Evolutionary conservation across 2,888 invertebrate genomes (phyloP), one percentile per base, ranked within the genome.

Genomic region (Girardia tigrina): DNA sequence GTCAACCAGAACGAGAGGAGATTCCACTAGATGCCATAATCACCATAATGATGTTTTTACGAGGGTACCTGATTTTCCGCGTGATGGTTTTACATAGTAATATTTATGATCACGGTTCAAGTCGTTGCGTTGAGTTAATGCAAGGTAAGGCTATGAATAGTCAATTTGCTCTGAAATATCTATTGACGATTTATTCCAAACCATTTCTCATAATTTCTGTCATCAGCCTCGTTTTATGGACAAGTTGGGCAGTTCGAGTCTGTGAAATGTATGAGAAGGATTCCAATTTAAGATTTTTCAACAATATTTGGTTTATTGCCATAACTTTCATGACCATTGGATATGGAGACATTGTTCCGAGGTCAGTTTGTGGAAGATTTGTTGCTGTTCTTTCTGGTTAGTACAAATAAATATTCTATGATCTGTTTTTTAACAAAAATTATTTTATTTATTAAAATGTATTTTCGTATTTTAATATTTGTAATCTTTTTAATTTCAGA

Each of bases 251-350:
- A 2, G 56, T 56, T 12, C n/a, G 56, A 56, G 56, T 56, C 23
- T 56, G 56, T 56, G 56, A 56, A 56, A 56, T 56, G n/a, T 56
- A 56, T 56, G 56, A 56, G 23, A 56, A 56, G 23, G 56, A 56
- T 16, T 56, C 56, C 20, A 56, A 56, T 56, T 56, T 56, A n/a
- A 16, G 56, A 56, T 56, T 56, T 12, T 56, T 56, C 23, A 56
- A 56, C 23, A 56, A 56, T n/a, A 56, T 56, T 12, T 56, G 56
- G 56, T 56, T 56, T n/a, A 56, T 56, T 2, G 56, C 56, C 4
- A 56, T 56, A 12, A 56, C 56, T 6, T 56, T 56, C 23, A 56
- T 56, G 56, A 56, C 56, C 6, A 56, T 56, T n/a, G 56, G 56
- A 56, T 56, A 56, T n/a, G 56, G 56, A 4, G 56, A 56, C 23